Conservation (phyloP, 2,797 vertebrate genomes). For the Pachyuromys duprasi region DNA sequence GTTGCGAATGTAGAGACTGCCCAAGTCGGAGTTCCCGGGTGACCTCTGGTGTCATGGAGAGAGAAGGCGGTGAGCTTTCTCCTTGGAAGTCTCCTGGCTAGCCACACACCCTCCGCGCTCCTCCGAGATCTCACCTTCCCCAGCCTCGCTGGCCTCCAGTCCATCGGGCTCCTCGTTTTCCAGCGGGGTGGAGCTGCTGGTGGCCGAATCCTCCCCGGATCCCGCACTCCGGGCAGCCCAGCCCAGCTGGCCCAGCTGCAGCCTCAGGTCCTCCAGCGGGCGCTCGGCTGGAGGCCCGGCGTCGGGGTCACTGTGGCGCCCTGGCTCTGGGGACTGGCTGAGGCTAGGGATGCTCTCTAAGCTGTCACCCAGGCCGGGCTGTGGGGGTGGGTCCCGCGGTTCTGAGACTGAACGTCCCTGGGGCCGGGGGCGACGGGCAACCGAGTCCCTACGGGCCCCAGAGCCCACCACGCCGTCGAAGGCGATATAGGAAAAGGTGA, state of each 20-base stretch:
- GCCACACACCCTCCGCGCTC: neutral
- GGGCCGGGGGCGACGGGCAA: conserved; percentile 67
- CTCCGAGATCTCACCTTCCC: conserved; percentile 68
- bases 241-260: conserved; percentile 60
- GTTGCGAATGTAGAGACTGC: neutral
- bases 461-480: conserved; percentile 89
- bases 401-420: conserved; percentile 86
- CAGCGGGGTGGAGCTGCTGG: conserved; percentile 75
- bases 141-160: conserved; percentile 21
- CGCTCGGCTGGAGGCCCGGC: conserved; percentile 83
- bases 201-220: conserved; percentile 58
- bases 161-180: conserved; percentile 62
- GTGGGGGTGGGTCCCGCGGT: conserved; percentile 87
- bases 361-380: conserved; percentile 84
- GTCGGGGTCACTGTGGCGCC: conserved; percentile 67
- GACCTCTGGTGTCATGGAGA: conserved; percentile 26
- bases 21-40: conserved; percentile 28
- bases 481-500: conserved; percentile 96
- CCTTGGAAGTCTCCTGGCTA: neutral
- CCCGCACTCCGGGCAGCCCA: neutral
- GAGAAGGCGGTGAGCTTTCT: conserved; percentile 47
- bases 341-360: conserved; percentile 85
- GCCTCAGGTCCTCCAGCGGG: conserved; percentile 80
- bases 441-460: conserved; percentile 81
- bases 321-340: conserved; percentile 87